Conservation (phyloP, 2,797 vertebrate genomes). For the Sebastes taczanowskii region DNA sequence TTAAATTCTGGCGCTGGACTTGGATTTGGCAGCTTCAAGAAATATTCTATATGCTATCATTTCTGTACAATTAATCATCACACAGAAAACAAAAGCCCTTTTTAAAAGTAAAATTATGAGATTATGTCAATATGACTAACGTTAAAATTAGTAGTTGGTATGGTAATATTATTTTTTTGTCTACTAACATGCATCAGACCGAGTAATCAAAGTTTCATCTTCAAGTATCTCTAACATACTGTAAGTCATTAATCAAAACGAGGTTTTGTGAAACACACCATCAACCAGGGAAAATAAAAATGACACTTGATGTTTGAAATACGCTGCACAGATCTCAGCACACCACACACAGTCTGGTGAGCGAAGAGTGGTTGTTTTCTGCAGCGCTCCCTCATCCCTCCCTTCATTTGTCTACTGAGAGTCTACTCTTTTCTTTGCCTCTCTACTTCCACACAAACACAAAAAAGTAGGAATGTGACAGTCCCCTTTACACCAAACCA, state of each 20-base stretch:
- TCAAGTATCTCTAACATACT: constrained; percentile 12
- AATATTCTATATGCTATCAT: neutral
- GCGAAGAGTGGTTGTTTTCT: neutral
- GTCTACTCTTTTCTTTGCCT: neutral
- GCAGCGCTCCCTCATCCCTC: neutral
- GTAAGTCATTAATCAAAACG: neutral
- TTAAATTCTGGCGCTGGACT: neutral
- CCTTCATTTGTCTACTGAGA: neutral
- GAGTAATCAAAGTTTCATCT: neutral
- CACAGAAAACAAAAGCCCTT: neutral
- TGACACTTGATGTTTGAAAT: neutral
- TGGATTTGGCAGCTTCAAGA: neutral
- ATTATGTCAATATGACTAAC: neutral
- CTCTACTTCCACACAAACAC: neutral
- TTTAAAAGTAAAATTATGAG: neutral
- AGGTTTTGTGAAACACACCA: neutral
- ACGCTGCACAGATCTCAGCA: neutral
- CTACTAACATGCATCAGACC: neutral
- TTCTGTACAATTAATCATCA: neutral
- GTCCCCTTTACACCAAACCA: neutral
- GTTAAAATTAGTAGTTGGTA: neutral
- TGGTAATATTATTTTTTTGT: neutral
- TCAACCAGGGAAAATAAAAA: neutral
- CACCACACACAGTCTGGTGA: neutral
- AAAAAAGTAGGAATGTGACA: neutral